Evolutionary conservation across 2,797 vertebrate genomes (phyloP).

Genomic region (Darevskia mixta): DNA sequence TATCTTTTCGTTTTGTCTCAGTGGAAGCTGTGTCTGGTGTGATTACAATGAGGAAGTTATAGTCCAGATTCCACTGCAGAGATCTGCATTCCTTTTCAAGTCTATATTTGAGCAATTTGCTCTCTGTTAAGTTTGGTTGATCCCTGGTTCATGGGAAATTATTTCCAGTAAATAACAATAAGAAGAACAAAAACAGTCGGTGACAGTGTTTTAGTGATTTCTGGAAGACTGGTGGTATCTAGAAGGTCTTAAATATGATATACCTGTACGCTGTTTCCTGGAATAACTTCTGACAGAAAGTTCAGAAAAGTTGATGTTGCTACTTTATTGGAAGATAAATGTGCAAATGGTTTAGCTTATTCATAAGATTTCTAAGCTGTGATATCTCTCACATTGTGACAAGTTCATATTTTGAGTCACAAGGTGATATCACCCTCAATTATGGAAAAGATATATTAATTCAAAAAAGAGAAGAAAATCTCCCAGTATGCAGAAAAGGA

Average conservation of each 20-base stretch:
- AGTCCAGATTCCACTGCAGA: neutral
- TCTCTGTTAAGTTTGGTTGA: neutral
- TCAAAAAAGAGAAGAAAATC: slow-evolving; percentile 27
- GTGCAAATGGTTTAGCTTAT: slow-evolving; percentile 16
- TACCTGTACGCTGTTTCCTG: slow-evolving; percentile 41
- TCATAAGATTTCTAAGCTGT: slow-evolving; percentile 47
- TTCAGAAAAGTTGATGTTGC: slow-evolving; percentile 30
- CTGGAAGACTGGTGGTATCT: slow-evolving; percentile 8
- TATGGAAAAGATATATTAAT: slow-evolving; percentile 15
- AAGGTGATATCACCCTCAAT: neutral
- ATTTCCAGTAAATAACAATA: slow-evolving; percentile 9
- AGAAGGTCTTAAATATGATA: neutral
- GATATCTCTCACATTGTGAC: neutral
- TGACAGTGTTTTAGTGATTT: neutral
- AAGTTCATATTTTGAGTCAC: slow-evolving; percentile 33
- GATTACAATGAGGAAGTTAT: neutral
- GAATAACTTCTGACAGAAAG: slow-evolving; percentile 32
- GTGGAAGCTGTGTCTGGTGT: neutral
- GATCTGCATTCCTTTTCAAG: neutral
- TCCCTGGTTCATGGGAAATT: neutral
- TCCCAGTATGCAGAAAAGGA: neutral
- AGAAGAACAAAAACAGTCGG: neutral
- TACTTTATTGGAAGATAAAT: slow-evolving; percentile 35
- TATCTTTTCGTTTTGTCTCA: neutral
- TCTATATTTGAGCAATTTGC: neutral